Conservation (phyloP, 2,797 vertebrate species). For the Odontamblyopus rebecca region DNA sequence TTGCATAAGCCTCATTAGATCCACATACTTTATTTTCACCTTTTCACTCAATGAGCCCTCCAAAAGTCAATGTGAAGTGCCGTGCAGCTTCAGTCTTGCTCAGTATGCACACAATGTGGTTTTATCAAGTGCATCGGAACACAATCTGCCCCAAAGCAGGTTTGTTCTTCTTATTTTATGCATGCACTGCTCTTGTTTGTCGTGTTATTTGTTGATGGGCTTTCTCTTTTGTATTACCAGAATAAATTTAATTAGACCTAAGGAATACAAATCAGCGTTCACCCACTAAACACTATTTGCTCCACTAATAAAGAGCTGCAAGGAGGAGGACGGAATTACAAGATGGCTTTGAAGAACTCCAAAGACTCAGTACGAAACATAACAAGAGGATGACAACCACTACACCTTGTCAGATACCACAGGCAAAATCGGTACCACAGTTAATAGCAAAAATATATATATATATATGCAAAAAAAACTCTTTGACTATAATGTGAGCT, state of each 20-base stretch:
- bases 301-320: constrained; percentile 57
- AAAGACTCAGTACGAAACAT: constrained; percentile 11
- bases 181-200: constrained; percentile 58
- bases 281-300: constrained; percentile 63
- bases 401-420: background rate
- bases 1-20: background rate
- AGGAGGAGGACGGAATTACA: constrained; percentile 54
- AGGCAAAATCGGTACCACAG: background rate
- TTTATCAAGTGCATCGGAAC: constrained; percentile 54
- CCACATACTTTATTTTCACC: constrained; percentile 13
- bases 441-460: background rate
- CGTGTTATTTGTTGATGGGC: constrained; percentile 67
- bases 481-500: no score
- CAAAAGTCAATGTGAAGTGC: constrained; percentile 15
- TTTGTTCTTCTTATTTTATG: constrained; percentile 54
- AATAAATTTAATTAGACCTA: constrained; percentile 73
- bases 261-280: constrained; percentile 69
- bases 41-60: constrained; percentile 6
- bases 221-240: constrained; percentile 69
- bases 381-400: no score
- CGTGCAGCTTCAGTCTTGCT: constrained; percentile 34
- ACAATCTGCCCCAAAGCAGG: constrained; percentile 53
- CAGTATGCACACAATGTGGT: constrained; percentile 18
- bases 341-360: constrained; percentile 53
- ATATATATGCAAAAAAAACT: no score